Percentiles rank a stretch among this genome's conserved stretches.
These are phyloP conservation scores for Cephus rjabovi DNA, from an alignment of 2,888 invertebrate species.

Conservation along the genomic window DNA sequence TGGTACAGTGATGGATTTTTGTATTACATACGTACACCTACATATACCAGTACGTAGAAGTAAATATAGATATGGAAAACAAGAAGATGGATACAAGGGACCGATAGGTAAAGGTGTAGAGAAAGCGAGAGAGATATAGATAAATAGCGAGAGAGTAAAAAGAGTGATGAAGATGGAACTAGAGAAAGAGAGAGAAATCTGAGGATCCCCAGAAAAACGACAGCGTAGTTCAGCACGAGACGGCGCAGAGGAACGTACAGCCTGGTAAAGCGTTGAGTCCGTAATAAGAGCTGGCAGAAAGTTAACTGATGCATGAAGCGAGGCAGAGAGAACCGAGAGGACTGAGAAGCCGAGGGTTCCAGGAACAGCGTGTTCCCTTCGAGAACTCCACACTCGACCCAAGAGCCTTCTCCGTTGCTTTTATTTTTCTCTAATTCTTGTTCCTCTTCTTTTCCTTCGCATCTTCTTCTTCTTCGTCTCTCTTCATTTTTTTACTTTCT, in stretches of 20 bases:
- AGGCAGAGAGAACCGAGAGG: slow-evolving; percentile 36
- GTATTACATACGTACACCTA: not conserved
- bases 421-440: not conserved
- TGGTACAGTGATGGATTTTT: too few species aligned
- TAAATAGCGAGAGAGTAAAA: slow-evolving; percentile 12
- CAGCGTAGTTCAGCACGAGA: not conserved
- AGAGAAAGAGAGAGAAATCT: not conserved
- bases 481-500: not conserved
- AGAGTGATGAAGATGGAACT: slow-evolving; percentile 11
- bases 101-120: not conserved
- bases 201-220: not conserved
- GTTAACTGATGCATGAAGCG: slow-evolving; percentile 56
- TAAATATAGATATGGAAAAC: not conserved
- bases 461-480: not conserved
- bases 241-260: slow-evolving; percentile 2
- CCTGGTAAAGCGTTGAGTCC: slow-evolving; percentile 42
- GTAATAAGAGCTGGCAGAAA: slow-evolving; percentile 54
- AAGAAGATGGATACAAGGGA: not conserved
- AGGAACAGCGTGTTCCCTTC: slow-evolving; percentile 45
- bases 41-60: not conserved
- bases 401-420: slow-evolving; percentile 5
- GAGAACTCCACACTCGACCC: slow-evolving; percentile 36
- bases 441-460: not conserved
- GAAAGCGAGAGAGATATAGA: slow-evolving; percentile 12
- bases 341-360: slow-evolving; percentile 41